These are phyloP conservation scores for Dasyprocta punctata DNA, from an alignment of 2,113 vertebrate species.

Conservation along the genomic window DNA sequence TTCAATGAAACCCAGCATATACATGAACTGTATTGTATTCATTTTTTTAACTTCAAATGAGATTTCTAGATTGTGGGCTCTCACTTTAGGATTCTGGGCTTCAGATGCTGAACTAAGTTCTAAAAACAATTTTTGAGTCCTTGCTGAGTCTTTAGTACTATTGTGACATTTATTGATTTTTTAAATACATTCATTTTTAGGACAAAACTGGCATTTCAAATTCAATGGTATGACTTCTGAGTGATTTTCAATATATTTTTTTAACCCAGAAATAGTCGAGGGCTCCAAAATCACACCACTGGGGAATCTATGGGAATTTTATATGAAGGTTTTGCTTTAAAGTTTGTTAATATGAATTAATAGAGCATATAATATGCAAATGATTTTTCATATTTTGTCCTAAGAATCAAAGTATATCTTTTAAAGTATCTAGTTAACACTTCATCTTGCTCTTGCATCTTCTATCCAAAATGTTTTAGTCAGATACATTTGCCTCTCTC, in stretches of 20 bases:
- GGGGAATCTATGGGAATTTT: constrained; percentile 33
- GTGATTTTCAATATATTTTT: constrained; percentile 8
- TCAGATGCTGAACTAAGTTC: constrained; percentile 39
- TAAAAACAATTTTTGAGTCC: constrained; percentile 41
- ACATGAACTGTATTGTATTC: not conserved
- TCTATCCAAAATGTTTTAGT: constrained; percentile 40
- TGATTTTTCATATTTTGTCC: not conserved
- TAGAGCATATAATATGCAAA: constrained; percentile 52
- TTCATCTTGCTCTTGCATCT: not conserved
- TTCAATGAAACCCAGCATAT: constrained; percentile 49
- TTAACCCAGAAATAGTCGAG: constrained; percentile 61
- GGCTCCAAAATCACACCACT: not conserved
- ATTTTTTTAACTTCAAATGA: constrained; percentile 8
- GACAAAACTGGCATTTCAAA: constrained; percentile 50
- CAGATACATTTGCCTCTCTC: constrained; percentile 18
- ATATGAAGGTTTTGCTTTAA: constrained; percentile 65
- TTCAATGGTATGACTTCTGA: constrained; percentile 30
- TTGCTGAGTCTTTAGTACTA: constrained; percentile 36
- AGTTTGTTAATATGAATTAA: not conserved
- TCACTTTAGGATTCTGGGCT: constrained; percentile 41
- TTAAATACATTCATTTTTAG: constrained; percentile 47
- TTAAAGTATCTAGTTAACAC: constrained; percentile 50
- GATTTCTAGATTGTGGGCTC: constrained; percentile 35
- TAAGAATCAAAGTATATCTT: not conserved
- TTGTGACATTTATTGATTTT: constrained; percentile 34